Evolutionary conservation across 2,888 invertebrate species (phyloP), one percentile per base, ranked within the genome.

Genomic region (Tachina grossa): DNA sequence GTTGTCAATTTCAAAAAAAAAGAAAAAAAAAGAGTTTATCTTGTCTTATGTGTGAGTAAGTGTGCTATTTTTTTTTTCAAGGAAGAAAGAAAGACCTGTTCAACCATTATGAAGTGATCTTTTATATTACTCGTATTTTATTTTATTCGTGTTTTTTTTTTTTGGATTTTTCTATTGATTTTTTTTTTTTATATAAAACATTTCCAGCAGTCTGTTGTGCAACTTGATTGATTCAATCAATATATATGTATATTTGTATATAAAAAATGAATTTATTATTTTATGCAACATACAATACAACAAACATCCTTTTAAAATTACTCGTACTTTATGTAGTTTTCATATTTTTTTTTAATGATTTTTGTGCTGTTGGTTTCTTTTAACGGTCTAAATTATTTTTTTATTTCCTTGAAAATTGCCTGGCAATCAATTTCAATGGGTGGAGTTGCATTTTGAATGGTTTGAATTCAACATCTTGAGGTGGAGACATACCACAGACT

Each of bases 191-290:
- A 74, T 78, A 82, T 82, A 22, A 69, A 76, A 69, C 45, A 69
- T 76, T 76, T 51, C 9, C n/a, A 63, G 51, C 51, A 59, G 66
- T 82, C 6, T 61, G 59, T 19, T 71, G 6, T 55, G 51, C 51
- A 82, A 76, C 79, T 90, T 91, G 91, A 91, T 91, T 91, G 91
- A 91, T 90, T 91, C 91, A 91, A 91, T 91, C 91, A 91, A 90
- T 90, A 88, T 87, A 63, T 85, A 90, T 90, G 87, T 87, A 63
- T 85, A 72, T 83, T 43, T 83, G 69, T 19, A 13, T 22, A 11
- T 65, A 22, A 31, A 31, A 31, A 76, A 87, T 88, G 87, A 87
- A 88, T 88, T 88, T 87, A 88, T 85, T 87, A 88, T 87, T 87
- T 87, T 16, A 49, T 72, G 74, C 53, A 51, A 78, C 41, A 13